Evolutionary conservation across 2,797 vertebrate species (phyloP).

Genomic region (Cyprinodon diabolis): DNA sequence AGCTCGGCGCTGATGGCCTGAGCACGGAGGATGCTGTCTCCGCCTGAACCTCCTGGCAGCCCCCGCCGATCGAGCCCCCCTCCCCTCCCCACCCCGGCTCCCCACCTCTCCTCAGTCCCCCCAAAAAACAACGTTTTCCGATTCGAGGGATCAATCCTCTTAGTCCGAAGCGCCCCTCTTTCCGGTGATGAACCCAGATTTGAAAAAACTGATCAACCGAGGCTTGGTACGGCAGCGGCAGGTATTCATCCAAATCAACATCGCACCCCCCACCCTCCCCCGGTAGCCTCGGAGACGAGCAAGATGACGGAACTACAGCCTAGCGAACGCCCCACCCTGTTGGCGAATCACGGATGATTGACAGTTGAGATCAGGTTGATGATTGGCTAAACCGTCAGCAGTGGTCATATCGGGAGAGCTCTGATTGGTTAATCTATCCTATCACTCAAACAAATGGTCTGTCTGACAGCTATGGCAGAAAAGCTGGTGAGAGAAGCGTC

Average conservation of each 20-base stretch:
- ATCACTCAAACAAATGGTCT: conserved; percentile 41
- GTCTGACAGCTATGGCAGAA: conserved; percentile 32
- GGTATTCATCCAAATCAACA: conserved; percentile 68
- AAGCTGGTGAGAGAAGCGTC: conserved; percentile 51
- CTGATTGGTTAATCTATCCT: conserved; percentile 51
- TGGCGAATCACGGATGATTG: conserved; percentile 50
- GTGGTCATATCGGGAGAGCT: neutral
- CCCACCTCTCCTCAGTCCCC: conserved; percentile 65
- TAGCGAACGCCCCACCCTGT: conserved; percentile 61
- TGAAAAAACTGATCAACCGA: conserved; percentile 26
- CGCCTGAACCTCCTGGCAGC: conserved; percentile 67
- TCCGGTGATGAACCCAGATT: conserved; percentile 33
- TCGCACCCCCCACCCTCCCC: conserved; percentile 30
- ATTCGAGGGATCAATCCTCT: conserved; percentile 21
- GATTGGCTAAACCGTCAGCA: conserved; percentile 54
- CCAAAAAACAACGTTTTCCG: conserved; percentile 36
- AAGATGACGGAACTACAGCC: conserved; percentile 77
- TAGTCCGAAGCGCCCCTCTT: conserved; percentile 22
- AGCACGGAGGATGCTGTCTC: conserved; percentile 61
- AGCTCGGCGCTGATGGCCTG: conserved; percentile 63
- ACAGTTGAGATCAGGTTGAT: conserved; percentile 10
- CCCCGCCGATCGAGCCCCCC: conserved; percentile 63
- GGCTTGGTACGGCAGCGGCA: conserved; percentile 46
- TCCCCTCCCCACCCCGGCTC: conserved; percentile 46
- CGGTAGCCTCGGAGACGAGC: conserved; percentile 69